Percentiles rank a stretch among this genome's conserved stretches.
Conservation (phyloP, 2,113 vertebrate genomes). For the human region GRCh38 chr1:202835001-202835500, state of each 20-base stretch:
- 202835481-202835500: background rate
- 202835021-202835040: background rate
- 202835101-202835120: background rate
- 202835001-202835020: background rate
- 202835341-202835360: background rate
- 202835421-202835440: background rate
- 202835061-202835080: background rate
- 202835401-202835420: background rate
- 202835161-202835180: background rate
- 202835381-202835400: background rate
- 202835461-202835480: too few species aligned
- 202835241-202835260: background rate
- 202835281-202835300: background rate
- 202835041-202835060: background rate
- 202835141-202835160: background rate
- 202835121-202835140: background rate
- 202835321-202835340: background rate
- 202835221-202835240: background rate
- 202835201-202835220: background rate
- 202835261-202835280: background rate
- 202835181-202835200: background rate
- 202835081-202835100: background rate
- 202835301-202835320: background rate
- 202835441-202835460: background rate
- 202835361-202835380: background rate